Conservation (phyloP, 2,113 vertebrate species). For the Myiagra hebetior region DNA sequence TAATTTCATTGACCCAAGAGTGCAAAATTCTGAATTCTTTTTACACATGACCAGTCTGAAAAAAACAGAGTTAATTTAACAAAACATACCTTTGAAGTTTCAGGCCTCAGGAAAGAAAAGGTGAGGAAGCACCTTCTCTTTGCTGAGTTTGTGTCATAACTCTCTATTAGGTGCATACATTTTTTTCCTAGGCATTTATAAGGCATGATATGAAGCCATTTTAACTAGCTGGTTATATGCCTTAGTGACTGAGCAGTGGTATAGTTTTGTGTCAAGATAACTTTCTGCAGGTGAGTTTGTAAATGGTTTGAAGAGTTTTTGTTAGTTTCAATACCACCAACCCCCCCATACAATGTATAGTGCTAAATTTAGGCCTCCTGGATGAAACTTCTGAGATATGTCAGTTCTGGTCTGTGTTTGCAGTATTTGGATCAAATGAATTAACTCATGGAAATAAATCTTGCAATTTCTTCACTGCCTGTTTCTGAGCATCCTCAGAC, state of each 20-base stretch:
- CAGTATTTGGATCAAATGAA: not conserved
- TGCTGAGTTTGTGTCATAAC: not conserved
- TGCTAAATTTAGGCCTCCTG: not conserved
- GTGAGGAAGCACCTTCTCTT: not conserved
- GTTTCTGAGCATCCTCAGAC: not conserved
- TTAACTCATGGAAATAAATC: not conserved
- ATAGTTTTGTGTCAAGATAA: not conserved
- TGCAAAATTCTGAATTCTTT: not conserved
- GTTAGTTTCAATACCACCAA: not conserved
- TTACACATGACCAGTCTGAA: not conserved
- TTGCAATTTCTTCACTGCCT: not conserved
- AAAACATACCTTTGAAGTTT: not conserved
- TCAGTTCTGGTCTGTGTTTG: not conserved
- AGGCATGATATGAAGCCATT: not conserved
- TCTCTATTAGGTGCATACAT: not conserved
- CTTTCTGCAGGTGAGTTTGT: not conserved
- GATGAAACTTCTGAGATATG: not conserved
- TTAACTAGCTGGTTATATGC: not conserved
- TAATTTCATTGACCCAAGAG: not conserved
- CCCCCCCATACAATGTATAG: rapidly evolving
- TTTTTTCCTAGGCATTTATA: not conserved
- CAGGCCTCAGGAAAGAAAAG: not conserved
- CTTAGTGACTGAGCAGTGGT: not conserved
- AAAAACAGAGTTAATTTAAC: not conserved
- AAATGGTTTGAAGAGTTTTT: not conserved